Evolutionary conservation across 2,113 vertebrate genomes (phyloP).

Genomic region (Mustela lutreola): DNA sequence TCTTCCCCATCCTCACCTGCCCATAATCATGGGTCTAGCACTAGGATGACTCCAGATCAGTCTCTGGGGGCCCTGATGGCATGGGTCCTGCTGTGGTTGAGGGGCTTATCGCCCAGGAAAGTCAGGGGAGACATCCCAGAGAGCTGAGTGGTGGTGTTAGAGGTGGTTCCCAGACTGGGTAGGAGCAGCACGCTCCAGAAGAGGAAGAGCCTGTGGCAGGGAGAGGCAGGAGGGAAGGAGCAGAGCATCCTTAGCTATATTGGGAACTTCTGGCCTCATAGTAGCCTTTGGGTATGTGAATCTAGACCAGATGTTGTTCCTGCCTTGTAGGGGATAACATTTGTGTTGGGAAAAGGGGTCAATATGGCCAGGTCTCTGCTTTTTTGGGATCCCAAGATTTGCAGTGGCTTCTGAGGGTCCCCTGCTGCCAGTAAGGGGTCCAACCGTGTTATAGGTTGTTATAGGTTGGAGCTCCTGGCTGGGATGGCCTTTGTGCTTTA

Average conservation of each 20-base stretch:
- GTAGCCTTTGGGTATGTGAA: not conserved
- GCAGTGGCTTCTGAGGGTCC: not conserved
- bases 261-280: not conserved
- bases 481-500: not conserved
- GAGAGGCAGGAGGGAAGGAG: not conserved
- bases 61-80: conserved; percentile 88
- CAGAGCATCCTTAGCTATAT: not conserved
- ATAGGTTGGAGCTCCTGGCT: not conserved
- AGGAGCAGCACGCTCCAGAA: not conserved
- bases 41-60: conserved; percentile 90
- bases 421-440: not conserved
- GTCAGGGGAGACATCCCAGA: not conserved
- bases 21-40: conserved; percentile 90
- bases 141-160: not conserved
- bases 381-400: not conserved
- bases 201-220: not conserved
- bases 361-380: not conserved
- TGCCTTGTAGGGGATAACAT: not conserved
- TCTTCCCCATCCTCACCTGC: conserved; percentile 84
- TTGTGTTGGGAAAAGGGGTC: not conserved
- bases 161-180: not conserved
- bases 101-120: conserved; percentile 88
- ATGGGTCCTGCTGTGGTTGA: conserved; percentile 85
- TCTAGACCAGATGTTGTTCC: not conserved
- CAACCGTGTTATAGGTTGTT: not conserved